Conservation (phyloP, 2,113 vertebrate species). For the Myrmecophaga tridactyla region DNA sequence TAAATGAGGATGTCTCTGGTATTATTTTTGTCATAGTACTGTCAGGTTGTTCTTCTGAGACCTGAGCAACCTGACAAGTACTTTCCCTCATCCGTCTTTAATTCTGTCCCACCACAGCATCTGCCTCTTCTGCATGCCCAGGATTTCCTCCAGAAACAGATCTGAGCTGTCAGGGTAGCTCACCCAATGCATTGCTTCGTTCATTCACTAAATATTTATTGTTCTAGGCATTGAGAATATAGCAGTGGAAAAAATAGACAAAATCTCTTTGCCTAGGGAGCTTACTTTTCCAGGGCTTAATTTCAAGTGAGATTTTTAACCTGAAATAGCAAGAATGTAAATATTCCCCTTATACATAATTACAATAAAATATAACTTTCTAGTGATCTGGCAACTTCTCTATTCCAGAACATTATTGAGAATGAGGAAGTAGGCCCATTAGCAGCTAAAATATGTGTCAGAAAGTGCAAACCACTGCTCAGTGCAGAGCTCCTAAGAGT, state of each 20-base stretch:
- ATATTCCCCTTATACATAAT: neutral
- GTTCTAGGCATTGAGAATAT: neutral
- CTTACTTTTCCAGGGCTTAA: conserved; percentile 21
- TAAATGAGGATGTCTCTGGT: neutral
- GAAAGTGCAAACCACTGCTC: neutral
- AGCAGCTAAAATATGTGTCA: neutral
- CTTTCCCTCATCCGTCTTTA: neutral
- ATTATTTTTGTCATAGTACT: no score
- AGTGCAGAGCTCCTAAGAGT: neutral
- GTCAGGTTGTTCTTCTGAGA: no score
- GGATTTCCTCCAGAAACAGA: neutral
- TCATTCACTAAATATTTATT: neutral
- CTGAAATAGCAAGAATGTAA: neutral
- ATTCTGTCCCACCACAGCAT: neutral
- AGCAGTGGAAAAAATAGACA: neutral
- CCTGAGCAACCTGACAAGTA: no score
- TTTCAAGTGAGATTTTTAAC: conserved; percentile 20
- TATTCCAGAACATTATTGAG: neutral
- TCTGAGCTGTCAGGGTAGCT: neutral
- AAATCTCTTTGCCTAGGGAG: neutral
- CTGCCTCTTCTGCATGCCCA: neutral
- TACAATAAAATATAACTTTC: neutral
- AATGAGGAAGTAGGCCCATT: conserved; percentile 22
- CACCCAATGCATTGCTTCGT: neutral
- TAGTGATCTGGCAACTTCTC: neutral